Evolutionary conservation across 2,888 invertebrate species (phyloP).

Genomic region (Hermaeophaga mercurialis): DNA sequence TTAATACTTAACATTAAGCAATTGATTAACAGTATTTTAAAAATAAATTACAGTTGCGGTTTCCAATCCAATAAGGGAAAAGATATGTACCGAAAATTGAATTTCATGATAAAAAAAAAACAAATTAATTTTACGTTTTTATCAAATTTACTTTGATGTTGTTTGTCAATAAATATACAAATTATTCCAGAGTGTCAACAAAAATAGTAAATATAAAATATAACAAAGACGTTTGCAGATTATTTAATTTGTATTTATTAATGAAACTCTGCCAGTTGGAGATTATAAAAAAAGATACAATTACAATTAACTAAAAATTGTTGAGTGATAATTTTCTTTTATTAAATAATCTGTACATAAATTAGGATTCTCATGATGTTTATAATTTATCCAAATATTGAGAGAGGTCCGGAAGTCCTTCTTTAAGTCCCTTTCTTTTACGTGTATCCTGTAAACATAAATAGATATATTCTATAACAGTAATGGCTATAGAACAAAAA

Average conservation of each 20-base stretch:
- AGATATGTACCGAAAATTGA: conserved; percentile 13
- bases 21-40: conserved; percentile 31
- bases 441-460: conserved; percentile 86
- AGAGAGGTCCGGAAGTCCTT: conserved; percentile 92
- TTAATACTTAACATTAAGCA: conserved; percentile 38
- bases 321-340: conserved; percentile 42
- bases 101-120: conserved; percentile 24
- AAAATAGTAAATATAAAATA: conserved; percentile 35
- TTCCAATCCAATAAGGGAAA: too few species aligned
- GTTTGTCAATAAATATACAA: conserved; percentile 36
- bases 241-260: conserved; percentile 25
- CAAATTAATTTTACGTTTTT: conserved; percentile 29
- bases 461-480: neutral
- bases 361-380: conserved; percentile 57
- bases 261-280: conserved; percentile 35
- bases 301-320: conserved; percentile 33
- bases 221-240: conserved; percentile 34
- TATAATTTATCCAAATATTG: conserved; percentile 99
- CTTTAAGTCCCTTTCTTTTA: conserved; percentile 99
- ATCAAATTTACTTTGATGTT: conserved; percentile 40
- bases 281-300: conserved; percentile 33
- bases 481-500: neutral
- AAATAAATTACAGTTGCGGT: conserved; percentile 22
- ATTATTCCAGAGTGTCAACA: conserved; percentile 32
- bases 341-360: conserved; percentile 57